Evolutionary conservation across 2,113 vertebrate species (phyloP).

Genomic region (Ochotona princeps): DNA sequence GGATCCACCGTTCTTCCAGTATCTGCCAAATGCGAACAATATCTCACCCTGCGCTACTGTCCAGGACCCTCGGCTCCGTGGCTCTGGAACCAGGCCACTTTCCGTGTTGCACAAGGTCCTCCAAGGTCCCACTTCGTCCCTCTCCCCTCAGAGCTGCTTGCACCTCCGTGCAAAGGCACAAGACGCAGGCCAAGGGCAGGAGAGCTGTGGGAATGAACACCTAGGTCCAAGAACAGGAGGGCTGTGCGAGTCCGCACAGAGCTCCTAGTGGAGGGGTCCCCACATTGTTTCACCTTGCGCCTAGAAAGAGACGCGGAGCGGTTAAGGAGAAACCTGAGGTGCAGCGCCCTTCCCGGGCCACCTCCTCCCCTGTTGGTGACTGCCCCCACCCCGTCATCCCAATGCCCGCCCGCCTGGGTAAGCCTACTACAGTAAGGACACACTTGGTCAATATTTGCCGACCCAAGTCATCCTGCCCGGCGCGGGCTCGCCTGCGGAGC

Average conservation of each 20-base stretch:
- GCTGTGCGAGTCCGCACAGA: neutral
- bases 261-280: neutral
- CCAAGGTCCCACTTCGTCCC: neutral
- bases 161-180: conserved; percentile 6
- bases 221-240: neutral
- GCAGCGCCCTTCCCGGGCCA: no score
- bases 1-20: neutral
- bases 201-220: neutral
- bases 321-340: neutral
- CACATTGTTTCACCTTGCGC: neutral
- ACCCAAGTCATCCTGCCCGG: neutral
- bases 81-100: neutral
- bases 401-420: no score
- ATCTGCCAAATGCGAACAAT: neutral
- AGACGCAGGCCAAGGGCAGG: neutral
- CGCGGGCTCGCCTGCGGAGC: neutral
- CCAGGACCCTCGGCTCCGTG: neutral
- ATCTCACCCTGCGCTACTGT: neutral
- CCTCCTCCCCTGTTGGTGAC: no score
- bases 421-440: neutral
- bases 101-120: neutral
- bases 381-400: no score
- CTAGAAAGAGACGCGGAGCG: neutral
- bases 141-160: neutral
- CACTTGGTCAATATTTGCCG: conserved; percentile 47